These are phyloP conservation scores for Lophotriccus pileatus DNA, from an alignment of 2,797 vertebrate genomes.

Conservation along the genomic window DNA sequence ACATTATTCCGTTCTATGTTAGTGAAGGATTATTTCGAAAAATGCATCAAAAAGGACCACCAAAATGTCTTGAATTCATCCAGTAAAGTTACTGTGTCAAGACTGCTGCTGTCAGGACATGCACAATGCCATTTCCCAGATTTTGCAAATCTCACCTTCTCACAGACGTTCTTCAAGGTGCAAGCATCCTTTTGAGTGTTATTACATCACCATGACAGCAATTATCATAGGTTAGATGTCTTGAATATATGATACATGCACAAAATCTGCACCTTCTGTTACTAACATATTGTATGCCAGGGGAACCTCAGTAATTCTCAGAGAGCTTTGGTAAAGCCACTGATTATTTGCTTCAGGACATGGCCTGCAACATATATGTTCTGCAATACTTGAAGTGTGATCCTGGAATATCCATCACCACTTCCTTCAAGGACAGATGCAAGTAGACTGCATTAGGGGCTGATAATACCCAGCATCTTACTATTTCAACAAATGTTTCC, in stretches of 20 bases:
- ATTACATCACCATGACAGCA: not conserved
- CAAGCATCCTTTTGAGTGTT: not conserved
- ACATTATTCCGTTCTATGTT: not conserved
- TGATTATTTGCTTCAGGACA: accelerated
- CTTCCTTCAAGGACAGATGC: not conserved
- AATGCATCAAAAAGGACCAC: not conserved
- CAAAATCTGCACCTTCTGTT: not conserved
- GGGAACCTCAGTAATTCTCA: not conserved
- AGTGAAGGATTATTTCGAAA: not conserved
- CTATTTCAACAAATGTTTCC: not conserved
- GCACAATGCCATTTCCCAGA: not conserved
- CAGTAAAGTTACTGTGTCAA: not conserved
- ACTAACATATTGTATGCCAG: not conserved
- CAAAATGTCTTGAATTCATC: not conserved
- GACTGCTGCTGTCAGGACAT: not conserved
- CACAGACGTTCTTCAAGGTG: not conserved
- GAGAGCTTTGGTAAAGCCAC: not conserved
- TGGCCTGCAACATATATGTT: not conserved
- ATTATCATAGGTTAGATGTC: not conserved
- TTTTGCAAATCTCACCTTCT: accelerated
- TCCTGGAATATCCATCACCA: not conserved
- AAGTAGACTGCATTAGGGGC: not conserved
- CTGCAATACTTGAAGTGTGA: not conserved
- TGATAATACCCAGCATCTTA: not conserved
- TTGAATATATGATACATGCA: not conserved